Base-by-base conservation (phyloP, 2,113 vertebrate genomes). In the Philantomba maxwellii region DNA sequence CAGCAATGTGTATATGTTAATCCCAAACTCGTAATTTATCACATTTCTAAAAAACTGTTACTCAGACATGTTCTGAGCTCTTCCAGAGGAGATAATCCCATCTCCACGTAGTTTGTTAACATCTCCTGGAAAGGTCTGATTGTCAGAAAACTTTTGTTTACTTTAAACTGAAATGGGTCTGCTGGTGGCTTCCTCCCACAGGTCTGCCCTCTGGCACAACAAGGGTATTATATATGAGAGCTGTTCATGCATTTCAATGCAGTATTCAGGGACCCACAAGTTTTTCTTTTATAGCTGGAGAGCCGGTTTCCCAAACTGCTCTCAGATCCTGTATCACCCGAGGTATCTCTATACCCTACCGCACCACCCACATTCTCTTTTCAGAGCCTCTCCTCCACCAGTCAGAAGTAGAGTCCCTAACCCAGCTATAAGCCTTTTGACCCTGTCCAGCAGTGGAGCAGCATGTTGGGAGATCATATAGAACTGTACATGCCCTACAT, bases 61-160 rank as follows among this genome's bases (percentile, higher is more conserved):
- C 43, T 93, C 49, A 89, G n/a, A 80, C 45, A 28, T 36, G 33
- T 58, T 73, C 43, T 88, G 62, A 91, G 47, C 64, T 91, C 92
- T 95, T 82, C 11, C 36, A 82, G 83, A 91, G 36, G 10, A 9
- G n/a, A 45, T 53, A 60, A 82, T 14, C 6, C n/a, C 39, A 33
- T 78, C 53, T 96, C 70, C n/a, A 16, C 5, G 23, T 51, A 94
- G 17, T 45, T 82, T 73, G 33, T 73, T 94, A 93, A 84, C 3
- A n/a, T 81, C 88, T 78, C 28, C 21, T 49, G 51, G 64, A 84
- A 97, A 91, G 47, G 11, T 93, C 19, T 87, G 70, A 33, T 53
- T 66, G 51, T 91, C 45, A 51, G 95, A 90, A 89, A 95, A 49
- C 6, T 96, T 93, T 90, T 95, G 16, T 77, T 55, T 92, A 73